Base-by-base conservation (phyloP, 2,113 vertebrate species). In the Redunca redunca region DNA sequence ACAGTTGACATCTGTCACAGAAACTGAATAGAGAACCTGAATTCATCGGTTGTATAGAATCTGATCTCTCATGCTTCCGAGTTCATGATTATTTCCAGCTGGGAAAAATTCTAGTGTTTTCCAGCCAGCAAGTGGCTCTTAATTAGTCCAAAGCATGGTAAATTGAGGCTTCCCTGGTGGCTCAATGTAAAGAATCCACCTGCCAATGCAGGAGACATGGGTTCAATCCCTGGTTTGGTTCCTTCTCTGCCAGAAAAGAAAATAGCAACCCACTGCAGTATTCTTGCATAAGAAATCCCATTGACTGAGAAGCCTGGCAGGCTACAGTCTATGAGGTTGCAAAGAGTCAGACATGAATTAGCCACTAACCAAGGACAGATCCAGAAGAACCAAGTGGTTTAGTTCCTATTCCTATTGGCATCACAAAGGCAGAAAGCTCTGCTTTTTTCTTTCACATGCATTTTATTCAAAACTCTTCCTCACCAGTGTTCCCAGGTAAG, bases 391-490 rank as follows among this genome's bases (percentile, higher is more conserved):
- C 86, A 46, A 86, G 55, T 60, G 33, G 55, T 30, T 95, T 89
- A 48, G 55, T 67, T 81, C 25, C 82, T 88, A n/a, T 53, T 78
- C 23, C 90, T 46, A 81, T 52, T 2, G 19, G 21, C 26, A 71
- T 25, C 8, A 15, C 57, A 12, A 78, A 87, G 40, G 30, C 40
- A 40, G 43, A 92, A 89, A 46, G 36, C 43, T 16, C 53, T 85
- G 62, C 74, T 84, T 93, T 88, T 17, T 40, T 19, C 53, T 53
- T 81, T 81, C 30, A 78, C 11, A 0, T 10, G 30, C 48, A 16
- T 85, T 95, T 88, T 55, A 93, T 57, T 91, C 57, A 95, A 40
- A 84, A 55, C 30, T 28, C 62, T 88, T 81, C 77, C 90, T 95
- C 90, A 84, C 33, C 23, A 55, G 25, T 14, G 1, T 60, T 19